phyloP scores from a whole-genome alignment of 2,888 invertebrate species.

The Chloromyia formosa region DNA sequence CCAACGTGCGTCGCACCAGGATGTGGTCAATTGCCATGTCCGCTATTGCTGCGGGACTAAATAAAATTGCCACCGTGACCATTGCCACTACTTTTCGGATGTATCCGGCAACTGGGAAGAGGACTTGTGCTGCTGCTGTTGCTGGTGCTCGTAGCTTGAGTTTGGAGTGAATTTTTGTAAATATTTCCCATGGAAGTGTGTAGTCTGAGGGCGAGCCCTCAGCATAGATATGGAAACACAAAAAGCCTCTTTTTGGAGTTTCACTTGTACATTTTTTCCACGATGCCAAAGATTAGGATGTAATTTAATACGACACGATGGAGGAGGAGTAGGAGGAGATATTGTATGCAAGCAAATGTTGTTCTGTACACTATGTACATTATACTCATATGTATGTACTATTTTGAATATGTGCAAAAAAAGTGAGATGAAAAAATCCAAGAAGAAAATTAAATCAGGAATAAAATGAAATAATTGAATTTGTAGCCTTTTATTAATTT shows the following conservation, averaged over 20 bases:
- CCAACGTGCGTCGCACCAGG: not conserved
- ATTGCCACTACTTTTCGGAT: not conserved
- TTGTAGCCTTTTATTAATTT: conserved; percentile 10
- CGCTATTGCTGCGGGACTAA: not conserved
- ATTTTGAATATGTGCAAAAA: not conserved
- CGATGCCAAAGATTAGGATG: conserved; percentile 41
- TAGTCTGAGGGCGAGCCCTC: not conserved
- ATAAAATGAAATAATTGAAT: not conserved
- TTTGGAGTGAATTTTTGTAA: conserved; percentile 13
- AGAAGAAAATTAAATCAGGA: conserved; percentile 29
- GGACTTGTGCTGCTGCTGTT: not conserved
- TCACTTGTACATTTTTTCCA: conserved; percentile 23
- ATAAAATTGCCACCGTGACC: not conserved
- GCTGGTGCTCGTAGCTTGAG: not conserved
- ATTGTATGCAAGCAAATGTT: conserved; percentile 29
- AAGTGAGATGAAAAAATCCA: not conserved
- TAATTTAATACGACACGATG: conserved; percentile 18
- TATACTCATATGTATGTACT: not conserved
- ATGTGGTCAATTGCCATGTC: conserved; percentile 35
- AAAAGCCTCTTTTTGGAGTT: conserved; percentile 27
- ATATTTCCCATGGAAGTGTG: conserved; percentile 32
- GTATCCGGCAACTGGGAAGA: not conserved
- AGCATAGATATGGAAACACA: conserved; percentile 11
- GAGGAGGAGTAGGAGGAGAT: conserved; percentile 16
- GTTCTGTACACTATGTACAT: conserved; percentile 11